phyloP scores from a whole-genome alignment of 2,113 vertebrate genomes.

The Phainopepla nitens region DNA sequence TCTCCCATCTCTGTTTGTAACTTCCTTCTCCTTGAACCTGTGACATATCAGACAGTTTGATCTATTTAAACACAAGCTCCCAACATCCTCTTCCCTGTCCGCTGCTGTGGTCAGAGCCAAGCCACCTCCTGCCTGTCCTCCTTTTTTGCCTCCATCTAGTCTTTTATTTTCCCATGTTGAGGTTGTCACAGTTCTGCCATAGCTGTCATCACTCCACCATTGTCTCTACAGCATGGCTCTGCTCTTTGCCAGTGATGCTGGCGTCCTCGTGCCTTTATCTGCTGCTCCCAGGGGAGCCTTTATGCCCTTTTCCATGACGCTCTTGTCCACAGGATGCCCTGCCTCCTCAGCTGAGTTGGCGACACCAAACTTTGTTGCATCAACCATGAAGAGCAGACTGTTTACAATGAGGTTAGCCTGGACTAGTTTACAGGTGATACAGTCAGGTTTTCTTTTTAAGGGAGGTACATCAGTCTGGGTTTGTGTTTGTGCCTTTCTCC shows the following conservation, averaged over 20 bases:
- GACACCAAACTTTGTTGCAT: background rate
- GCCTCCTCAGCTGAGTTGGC: background rate
- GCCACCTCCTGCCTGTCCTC: background rate
- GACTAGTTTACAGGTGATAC: background rate
- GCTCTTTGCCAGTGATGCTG: background rate
- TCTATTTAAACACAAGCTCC: background rate
- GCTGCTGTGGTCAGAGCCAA: background rate
- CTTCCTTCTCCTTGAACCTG: background rate
- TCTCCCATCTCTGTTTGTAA: background rate
- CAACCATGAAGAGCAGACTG: background rate
- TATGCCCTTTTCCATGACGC: background rate
- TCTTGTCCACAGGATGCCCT: background rate
- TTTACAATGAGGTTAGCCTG: background rate
- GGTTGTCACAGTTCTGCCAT: background rate
- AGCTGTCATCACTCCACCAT: background rate
- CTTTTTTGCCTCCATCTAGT: background rate
- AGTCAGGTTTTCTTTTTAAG: background rate
- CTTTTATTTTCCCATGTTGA: background rate
- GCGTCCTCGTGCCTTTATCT: background rate
- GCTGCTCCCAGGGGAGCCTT: background rate
- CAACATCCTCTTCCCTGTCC: background rate
- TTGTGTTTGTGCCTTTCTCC: background rate
- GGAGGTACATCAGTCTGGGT: background rate
- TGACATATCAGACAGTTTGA: background rate
- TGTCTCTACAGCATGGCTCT: background rate